A percentile compares a stretch with the other conserved stretches of the same genome.
phyloP scores from a whole-genome alignment of 1,140 invertebrate species.

The Drosophila seguyi region DNA sequence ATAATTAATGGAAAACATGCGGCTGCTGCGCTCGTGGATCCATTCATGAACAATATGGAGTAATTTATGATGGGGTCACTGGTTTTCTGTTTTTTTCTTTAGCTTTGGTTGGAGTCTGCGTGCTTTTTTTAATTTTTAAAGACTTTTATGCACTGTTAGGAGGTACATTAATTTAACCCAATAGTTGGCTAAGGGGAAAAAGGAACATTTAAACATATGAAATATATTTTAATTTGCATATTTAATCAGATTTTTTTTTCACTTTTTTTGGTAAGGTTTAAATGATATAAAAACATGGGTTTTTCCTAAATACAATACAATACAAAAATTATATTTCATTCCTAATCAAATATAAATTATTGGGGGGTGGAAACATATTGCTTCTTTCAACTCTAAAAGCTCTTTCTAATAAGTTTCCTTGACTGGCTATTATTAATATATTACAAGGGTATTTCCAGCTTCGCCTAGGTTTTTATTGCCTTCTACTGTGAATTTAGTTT shows the following conservation, averaged over 20 bases:
- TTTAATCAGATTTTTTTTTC: background rate
- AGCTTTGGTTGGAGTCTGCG: slow-evolving; percentile 3
- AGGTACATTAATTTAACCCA: background rate
- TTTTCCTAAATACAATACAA: no score
- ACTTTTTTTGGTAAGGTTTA: no score
- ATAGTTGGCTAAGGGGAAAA: background rate
- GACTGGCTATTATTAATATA: no score
- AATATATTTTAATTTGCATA: background rate
- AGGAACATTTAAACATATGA: background rate
- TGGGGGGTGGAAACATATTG: no score
- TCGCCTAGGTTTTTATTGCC: background rate
- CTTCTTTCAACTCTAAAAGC: no score
- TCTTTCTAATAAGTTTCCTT: no score
- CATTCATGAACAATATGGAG: slow-evolving; percentile 59
- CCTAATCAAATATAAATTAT: no score
- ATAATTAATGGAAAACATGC: slow-evolving; percentile 64
- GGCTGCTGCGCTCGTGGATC: slow-evolving; percentile 32
- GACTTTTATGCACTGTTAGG: background rate
- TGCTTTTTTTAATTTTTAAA: slow-evolving; percentile 10
- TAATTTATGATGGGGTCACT: slow-evolving; percentile 52
- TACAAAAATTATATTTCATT: no score
- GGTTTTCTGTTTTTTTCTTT: slow-evolving; percentile 13
- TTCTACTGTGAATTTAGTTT: background rate
- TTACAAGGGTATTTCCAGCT: background rate
- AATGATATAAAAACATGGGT: no score